These are phyloP conservation scores for Pantala flavescens DNA, from an alignment of 1,140 invertebrate species.

Conservation along the genomic window DNA sequence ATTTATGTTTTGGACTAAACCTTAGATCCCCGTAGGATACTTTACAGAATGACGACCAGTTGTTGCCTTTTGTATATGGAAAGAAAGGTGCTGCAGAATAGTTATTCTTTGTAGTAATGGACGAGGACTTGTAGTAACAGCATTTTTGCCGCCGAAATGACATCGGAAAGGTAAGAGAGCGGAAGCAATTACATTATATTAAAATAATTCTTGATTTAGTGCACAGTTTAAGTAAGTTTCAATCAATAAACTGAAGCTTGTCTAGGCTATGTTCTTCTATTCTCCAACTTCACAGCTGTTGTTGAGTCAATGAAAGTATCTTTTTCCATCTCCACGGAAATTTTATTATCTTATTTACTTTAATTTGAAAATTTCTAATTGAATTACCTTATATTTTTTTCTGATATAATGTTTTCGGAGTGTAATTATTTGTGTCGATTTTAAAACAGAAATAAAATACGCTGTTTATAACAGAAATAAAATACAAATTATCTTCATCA, in stretches of 20 bases:
- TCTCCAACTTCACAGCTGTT: no score
- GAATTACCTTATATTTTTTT: no score
- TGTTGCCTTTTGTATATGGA: background rate
- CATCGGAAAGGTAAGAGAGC: background rate
- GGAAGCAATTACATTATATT: background rate
- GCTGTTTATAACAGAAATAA: no score
- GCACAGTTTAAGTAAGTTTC: background rate
- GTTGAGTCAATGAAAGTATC: no score
- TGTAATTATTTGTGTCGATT: no score
- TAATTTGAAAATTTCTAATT: no score
- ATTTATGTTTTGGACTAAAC: background rate
- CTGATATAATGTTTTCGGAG: no score
- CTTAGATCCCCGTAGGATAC: background rate
- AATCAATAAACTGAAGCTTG: conserved; percentile 4
- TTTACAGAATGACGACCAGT: background rate
- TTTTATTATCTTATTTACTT: no score
- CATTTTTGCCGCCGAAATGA: background rate
- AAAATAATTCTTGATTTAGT: background rate
- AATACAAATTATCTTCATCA: no score
- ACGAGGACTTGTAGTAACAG: background rate
- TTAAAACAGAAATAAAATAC: no score
- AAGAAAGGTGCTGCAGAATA: background rate
- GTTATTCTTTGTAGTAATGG: background rate
- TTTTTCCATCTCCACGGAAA: no score
- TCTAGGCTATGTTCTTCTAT: background rate